These are phyloP conservation scores for Synanthedon andrenaeformis DNA, from an alignment of 2,888 invertebrate genomes.

Conservation along the genomic window DNA sequence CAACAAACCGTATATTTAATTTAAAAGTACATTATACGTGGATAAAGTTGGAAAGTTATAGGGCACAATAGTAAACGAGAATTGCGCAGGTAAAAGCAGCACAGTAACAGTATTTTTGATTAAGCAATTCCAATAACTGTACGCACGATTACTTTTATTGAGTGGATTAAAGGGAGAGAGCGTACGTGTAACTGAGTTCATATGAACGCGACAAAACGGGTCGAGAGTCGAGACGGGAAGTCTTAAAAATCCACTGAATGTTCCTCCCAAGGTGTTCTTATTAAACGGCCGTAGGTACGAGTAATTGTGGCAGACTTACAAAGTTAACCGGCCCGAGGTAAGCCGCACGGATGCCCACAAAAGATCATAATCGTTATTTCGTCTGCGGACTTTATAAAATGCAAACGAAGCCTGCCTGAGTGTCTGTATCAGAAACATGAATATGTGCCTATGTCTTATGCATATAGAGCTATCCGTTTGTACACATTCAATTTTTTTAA, in stretches of 20 bases:
- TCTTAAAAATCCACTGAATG: conserved; percentile 50
- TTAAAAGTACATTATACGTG: too few relatives aligned
- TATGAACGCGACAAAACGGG: conserved; percentile 17
- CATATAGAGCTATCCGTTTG: too few relatives aligned
- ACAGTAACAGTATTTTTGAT: conserved; percentile 40
- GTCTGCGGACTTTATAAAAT: conserved; percentile 65
- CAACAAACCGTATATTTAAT: too few relatives aligned
- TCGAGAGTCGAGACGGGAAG: conserved; percentile 23
- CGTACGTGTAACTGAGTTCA: conserved; percentile 36
- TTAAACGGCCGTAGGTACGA: conserved; percentile 42
- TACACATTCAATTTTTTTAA: too few relatives aligned
- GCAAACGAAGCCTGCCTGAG: conserved; percentile 36
- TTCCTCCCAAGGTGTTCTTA: conserved; percentile 42
- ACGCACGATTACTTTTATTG: conserved; percentile 57
- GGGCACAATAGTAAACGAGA: conserved; percentile 22
- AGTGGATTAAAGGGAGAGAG: conserved; percentile 40
- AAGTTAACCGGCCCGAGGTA: conserved; percentile 58
- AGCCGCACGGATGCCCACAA: conserved; percentile 41
- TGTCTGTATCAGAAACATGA: conserved; percentile 3
- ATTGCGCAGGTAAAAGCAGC: conserved; percentile 27
- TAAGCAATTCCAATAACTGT: conserved; percentile 49
- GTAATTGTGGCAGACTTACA: conserved; percentile 63
- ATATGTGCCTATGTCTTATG: too few relatives aligned
- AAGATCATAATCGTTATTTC: conserved; percentile 62
- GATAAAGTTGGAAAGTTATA: neutral